Evolutionary conservation across 2,797 vertebrate genomes (phyloP).

Genomic region (Epinephelus coioides): DNA sequence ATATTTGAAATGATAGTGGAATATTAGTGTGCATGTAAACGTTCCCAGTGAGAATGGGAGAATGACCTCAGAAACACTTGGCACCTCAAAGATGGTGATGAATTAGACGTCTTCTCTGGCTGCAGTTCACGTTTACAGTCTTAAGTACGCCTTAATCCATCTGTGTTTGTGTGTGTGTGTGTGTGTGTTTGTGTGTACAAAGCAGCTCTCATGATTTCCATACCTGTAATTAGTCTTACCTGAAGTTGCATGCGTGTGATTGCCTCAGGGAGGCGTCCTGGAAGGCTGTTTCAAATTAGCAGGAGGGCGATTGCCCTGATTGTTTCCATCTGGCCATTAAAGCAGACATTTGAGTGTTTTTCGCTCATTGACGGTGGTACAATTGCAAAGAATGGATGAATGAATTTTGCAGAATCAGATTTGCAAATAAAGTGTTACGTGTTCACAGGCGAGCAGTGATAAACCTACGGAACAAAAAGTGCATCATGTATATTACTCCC

Average conservation of each 20-base stretch:
- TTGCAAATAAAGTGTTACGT: constrained; percentile 26
- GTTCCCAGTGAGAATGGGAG: constrained; percentile 26
- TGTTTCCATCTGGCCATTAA: constrained; percentile 86
- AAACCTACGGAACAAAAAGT: constrained; percentile 28
- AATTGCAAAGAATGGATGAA: constrained; percentile 48
- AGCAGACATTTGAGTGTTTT: constrained; percentile 62
- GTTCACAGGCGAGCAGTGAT: constrained; percentile 24
- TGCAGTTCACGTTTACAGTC: constrained; percentile 55
- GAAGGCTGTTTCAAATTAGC: constrained; percentile 84
- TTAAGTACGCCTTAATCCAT: constrained; percentile 62
- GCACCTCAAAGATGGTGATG: constrained; percentile 35
- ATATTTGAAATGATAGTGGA: too few relatives aligned
- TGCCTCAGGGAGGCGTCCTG: constrained; percentile 82
- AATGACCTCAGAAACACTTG: constrained; percentile 56
- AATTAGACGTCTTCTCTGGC: constrained; percentile 38
- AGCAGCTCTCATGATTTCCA: constrained; percentile 71
- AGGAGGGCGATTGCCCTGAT: constrained; percentile 82
- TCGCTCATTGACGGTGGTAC: constrained; percentile 41
- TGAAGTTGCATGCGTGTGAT: constrained; percentile 81
- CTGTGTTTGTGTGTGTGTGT: constrained; percentile 19
- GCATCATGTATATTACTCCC: constrained; percentile 30
- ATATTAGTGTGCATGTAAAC: too few relatives aligned
- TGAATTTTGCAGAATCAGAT: constrained; percentile 46
- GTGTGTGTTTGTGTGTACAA: constrained; percentile 44
- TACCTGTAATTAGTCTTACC: constrained; percentile 85